These are phyloP conservation scores for Ascidia mentula DNA, from an alignment of 23 tunicate species.

Conservation along the genomic window DNA sequence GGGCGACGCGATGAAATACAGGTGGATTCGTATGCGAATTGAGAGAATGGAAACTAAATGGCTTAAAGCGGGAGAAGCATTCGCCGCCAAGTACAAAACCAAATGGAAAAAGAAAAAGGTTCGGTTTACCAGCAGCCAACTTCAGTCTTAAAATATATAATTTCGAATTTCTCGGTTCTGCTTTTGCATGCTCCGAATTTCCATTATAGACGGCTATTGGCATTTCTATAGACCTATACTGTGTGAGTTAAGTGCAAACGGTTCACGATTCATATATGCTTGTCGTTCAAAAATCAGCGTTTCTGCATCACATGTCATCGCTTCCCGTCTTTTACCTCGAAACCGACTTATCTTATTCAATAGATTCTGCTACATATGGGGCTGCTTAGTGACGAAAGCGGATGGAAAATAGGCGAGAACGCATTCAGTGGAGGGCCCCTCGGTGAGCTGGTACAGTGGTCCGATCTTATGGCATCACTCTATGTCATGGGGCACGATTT, in stretches of 20 bases:
- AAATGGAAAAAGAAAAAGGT: conserved; percentile 59
- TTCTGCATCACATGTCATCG: background rate
- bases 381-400: conserved; percentile 42
- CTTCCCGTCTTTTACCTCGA: background rate
- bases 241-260: too few species aligned
- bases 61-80: conserved; percentile 29
- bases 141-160: too few species aligned
- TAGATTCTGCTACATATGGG: conserved; percentile 63
- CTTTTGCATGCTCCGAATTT: too few species aligned
- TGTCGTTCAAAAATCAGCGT: background rate
- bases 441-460: conserved; percentile 93
- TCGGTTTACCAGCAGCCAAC: too few species aligned
- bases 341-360: background rate
- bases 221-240: too few species aligned
- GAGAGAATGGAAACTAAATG: conserved; percentile 47
- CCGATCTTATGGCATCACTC: conserved; percentile 70
- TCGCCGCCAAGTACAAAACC: conserved; percentile 12
- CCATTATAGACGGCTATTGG: too few species aligned
- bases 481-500: conserved; percentile 82
- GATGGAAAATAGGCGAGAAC: conserved; percentile 72
- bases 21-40: conserved; percentile 67
- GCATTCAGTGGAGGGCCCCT: conserved; percentile 94
- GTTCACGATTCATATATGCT: too few species aligned
- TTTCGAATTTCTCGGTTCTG: too few species aligned
- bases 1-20: conserved; percentile 26